Evolutionary conservation across 2,797 vertebrate species (phyloP).

Genomic region (Phrynocephalus vlangalii): DNA sequence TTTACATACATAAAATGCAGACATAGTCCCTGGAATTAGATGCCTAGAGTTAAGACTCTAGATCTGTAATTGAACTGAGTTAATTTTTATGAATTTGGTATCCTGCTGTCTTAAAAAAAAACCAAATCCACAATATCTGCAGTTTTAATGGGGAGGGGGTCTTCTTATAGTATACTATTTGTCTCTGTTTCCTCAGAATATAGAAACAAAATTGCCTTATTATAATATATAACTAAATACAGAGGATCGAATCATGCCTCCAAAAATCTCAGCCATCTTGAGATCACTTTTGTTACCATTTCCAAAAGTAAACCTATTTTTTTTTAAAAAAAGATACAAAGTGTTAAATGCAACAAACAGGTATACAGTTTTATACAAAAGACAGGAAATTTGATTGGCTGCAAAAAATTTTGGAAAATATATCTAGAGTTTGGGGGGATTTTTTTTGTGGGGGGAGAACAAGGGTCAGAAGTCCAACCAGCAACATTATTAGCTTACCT

Average conservation of each 20-base stretch:
- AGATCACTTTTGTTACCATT: background rate
- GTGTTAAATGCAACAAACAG: no score
- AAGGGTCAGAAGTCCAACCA: no score
- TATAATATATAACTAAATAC: background rate
- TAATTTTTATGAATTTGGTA: slow-evolving; percentile 6
- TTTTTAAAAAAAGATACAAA: background rate
- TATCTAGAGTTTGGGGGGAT: no score
- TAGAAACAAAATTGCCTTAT: background rate
- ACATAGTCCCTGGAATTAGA: slow-evolving; percentile 1
- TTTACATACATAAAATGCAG: slow-evolving; percentile 15
- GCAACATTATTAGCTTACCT: background rate
- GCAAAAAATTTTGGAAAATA: no score
- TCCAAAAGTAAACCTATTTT: background rate
- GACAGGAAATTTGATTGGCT: no score
- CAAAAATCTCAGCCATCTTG: background rate
- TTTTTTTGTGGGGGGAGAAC: no score
- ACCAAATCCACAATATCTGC: background rate
- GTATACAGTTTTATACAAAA: no score
- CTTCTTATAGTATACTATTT: background rate
- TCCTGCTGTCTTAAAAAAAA: background rate
- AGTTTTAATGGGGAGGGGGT: background rate
- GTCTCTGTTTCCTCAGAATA: background rate
- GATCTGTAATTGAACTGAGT: slow-evolving; percentile 18
- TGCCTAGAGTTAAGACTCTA: slow-evolving; percentile 10
- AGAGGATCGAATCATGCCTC: background rate